Base-by-base conservation (phyloP, 2,888 invertebrate species). In the Girardia tigrina region DNA sequence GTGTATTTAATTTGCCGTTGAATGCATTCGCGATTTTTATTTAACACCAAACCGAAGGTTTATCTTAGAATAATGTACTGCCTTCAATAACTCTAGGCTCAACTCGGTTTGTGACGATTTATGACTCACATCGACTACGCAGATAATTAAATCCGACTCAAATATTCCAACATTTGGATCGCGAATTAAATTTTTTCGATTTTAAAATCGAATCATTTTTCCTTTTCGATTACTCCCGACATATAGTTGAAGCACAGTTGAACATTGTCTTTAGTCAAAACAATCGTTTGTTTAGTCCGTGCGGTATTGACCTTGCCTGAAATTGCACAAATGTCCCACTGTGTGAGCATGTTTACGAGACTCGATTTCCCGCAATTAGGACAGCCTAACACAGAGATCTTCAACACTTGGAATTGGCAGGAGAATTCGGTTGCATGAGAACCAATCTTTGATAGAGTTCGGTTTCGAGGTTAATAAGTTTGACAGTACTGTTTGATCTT, bases 41-140 rank as follows among this genome's bases (percentile, higher is more conserved):
- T n/a, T n/a, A n/a, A n/a, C n/a, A n/a, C n/a, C n/a, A n/a, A n/a
- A n/a, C n/a, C n/a, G n/a, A n/a, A n/a, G n/a, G n/a, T n/a, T n/a
- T n/a, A n/a, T n/a, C n/a, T n/a, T n/a, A n/a, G 89, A 86, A 8
- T 87, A 82, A 78, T 89, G 86, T 1, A 94, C 85, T 77, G 91
- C 86, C 29, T 88, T 86, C 0, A 90, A 81, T 0, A 93, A 86
- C 82, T 90, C 89, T 0, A 86, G 81, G 82, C 91, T 89, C 23
- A 95, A 84, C 70, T 82, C 85, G 69, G 89, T 87, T 78, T 90
- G 88, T 0, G 88, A 88, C 85, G 88, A 89, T 69, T 84, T 82
- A 82, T 90, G 89, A 0, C 90, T 88, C 1, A 88, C 89, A 85
- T 94, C 94, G 81, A 94, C 92, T 26, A 94, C 86, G 0, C 94